Base-by-base conservation (phyloP, 2,888 invertebrate species). In the Mythimna albipuncta region DNA sequence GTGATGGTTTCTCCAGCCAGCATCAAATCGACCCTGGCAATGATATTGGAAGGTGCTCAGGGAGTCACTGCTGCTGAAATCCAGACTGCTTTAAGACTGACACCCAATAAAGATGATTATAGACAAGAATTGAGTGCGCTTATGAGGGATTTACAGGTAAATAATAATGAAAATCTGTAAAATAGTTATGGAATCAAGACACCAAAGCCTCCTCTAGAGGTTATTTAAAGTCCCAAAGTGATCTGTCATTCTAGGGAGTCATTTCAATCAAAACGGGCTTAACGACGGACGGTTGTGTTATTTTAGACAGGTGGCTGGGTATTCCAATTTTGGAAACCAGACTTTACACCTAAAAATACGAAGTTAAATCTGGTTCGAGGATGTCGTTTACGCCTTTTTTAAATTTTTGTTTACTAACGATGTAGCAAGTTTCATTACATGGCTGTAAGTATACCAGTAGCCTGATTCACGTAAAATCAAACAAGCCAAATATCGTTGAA, bases 1-100 rank as follows among this genome's bases (percentile, higher is more conserved):
- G 94, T 97, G 50, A 94, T 98, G 88, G 90, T 97, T 4, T 97
- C 98, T n/a, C 97, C 98, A 21, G 96, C 97, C 72, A 97, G 97
- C 88, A 94, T 97, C 41, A 98, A 97, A 90, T 94, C 97, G 0
- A 96, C 97, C 0, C 88, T 98, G 64, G 97, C 97, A 9, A 96
- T 97, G 96, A 84, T 98, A 57, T 89, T 97, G 61, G 97, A 97
- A 92, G 97, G 97, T 32, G 96, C 97, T 0, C 88, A 87, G 13
- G 97, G 97, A 6, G 82, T 85, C 0, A 97, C 97, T 16, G 97
- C 97, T 6, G 89, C 92, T 11, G 97, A 98, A 93, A 95, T 98
- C 67, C 91, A 95, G 75, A 93, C 93, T 59, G 95, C 96, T 13
- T 89, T 98, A 66, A 94, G 97, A 84, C 90, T 98, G 63, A 95